Conservation (phyloP, 2,888 invertebrate species). For the Stenichneumon culpator region DNA sequence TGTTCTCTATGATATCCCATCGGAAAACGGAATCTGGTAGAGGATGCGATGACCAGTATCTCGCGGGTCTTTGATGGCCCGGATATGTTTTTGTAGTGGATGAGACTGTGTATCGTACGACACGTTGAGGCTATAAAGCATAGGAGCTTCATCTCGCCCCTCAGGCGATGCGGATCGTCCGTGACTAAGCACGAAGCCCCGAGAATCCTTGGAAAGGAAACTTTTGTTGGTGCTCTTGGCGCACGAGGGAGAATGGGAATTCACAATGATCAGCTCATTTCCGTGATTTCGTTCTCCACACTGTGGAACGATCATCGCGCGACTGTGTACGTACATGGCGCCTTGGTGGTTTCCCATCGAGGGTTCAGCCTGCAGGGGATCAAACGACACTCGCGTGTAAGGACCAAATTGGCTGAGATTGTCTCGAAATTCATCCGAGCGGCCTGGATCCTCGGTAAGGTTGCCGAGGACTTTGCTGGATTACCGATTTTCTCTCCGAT, state of each 20-base stretch:
- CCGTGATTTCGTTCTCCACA: slow-evolving; percentile 24
- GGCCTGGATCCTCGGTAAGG: background rate
- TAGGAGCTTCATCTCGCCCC: background rate
- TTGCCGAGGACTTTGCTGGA: background rate
- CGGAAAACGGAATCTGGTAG: background rate
- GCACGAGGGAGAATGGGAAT: slow-evolving; percentile 25
- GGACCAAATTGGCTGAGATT: background rate
- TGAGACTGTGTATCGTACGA: slow-evolving; percentile 10
- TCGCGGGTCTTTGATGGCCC: slow-evolving; percentile 28
- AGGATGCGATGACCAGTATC: background rate
- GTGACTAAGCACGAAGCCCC: background rate
- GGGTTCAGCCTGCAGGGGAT: background rate
- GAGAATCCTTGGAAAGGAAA: slow-evolving; percentile 29
- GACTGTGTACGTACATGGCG: slow-evolving; percentile 4
- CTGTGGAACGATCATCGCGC: slow-evolving; percentile 23
- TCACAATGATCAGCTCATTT: slow-evolving; percentile 28
- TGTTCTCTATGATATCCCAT: background rate
- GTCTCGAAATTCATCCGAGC: background rate
- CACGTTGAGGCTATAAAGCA: slow-evolving; percentile 1
- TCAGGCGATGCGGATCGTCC: slow-evolving; percentile 26
- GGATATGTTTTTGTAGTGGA: slow-evolving; percentile 13
- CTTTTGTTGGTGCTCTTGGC: slow-evolving; percentile 7
- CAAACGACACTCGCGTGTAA: background rate
- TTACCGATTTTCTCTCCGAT: background rate
- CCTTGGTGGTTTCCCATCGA: slow-evolving; percentile 13